A percentile compares a stretch with the other conserved stretches of the same genome.
Conservation (phyloP, 1,140 invertebrate genomes). For the Gonioctena quinquepunctata region DNA sequence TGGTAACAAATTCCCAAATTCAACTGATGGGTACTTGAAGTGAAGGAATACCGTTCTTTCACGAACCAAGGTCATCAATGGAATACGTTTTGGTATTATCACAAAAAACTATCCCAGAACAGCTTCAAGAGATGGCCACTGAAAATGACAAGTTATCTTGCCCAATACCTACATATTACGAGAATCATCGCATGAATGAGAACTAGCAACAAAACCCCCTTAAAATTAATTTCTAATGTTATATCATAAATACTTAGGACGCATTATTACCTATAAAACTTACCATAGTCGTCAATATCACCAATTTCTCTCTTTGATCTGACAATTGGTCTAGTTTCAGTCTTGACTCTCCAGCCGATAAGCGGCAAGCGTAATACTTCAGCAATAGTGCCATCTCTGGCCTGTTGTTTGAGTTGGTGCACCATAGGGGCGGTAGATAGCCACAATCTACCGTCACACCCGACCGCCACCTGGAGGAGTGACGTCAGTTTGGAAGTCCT, state of each 20-base stretch:
- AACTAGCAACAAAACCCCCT: not conserved
- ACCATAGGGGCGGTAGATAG: constrained; percentile 58
- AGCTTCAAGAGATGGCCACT: too few species aligned
- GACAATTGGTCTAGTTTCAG: constrained; percentile 42
- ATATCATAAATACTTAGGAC: too few species aligned
- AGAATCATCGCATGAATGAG: not conserved
- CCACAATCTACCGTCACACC: constrained; percentile 67
- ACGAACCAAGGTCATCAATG: too few species aligned
- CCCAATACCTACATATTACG: too few species aligned
- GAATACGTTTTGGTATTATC: too few species aligned
- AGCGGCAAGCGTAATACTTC: constrained; percentile 64
- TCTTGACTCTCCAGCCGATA: constrained; percentile 64
- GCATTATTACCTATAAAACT: not conserved
- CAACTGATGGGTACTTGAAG: too few species aligned
- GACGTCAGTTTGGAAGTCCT: constrained; percentile 58
- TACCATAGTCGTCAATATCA: constrained; percentile 34
- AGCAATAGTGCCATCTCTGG: constrained; percentile 64
- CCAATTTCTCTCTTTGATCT: constrained; percentile 40
- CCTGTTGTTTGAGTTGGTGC: constrained; percentile 62
- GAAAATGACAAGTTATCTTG: too few species aligned
- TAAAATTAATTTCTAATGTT: not conserved
- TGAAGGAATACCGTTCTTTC: too few species aligned
- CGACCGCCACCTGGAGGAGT: constrained; percentile 60
- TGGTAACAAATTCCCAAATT: too few species aligned
- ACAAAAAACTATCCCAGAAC: too few species aligned